Base-by-base conservation (phyloP, 2,888 invertebrate species). In the Andrena marginata region DNA sequence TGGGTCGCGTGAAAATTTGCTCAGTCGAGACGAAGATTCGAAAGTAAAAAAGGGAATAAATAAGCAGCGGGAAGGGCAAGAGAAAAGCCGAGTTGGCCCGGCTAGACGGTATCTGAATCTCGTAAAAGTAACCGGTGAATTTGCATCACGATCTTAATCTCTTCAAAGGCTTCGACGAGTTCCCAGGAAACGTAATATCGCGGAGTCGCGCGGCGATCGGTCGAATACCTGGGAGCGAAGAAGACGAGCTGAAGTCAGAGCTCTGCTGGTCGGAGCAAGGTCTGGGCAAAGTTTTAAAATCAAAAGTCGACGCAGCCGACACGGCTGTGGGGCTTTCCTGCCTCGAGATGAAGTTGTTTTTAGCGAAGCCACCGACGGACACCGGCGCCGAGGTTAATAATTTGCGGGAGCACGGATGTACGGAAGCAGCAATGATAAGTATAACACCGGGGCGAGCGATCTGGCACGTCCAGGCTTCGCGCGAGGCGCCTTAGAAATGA, bases 401-500 rank as follows among this genome's bases (percentile, higher is more conserved):
- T 90, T 89, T 77, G 85, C 77, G 71, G 84, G 67, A 79, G 71
- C 81, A 81, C 75, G 78, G 64, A 88, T 80, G 75, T 77, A 79
- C 77, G 84, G 83, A 87, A 85, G 85, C 85, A 82, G 78, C 80
- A 84, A 82, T 83, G 86, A 82, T 84, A 84, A 86, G 80, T 85
- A 85, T 84, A 85, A 88, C 87, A 84, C 85, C 85, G 73, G 80
- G 74, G 68, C 87, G 84, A 82, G 84, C 86, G 89, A 90, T 89
- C 89, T 77, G 80, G 90, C 92, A 90, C 90, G 92, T 91, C 89
- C 89, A 62, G 62, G 76, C 86, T 81, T 91, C 88, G 90, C 92
- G 91, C 90, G 92, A 90, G 87, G 82, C 88, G 90, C 91, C 89
- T 90, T 86, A 90, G 90, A 92, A 92, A 92, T 92, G 90, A 92